phyloP scores from a whole-genome alignment of 1,140 invertebrate species.

The Mycetomoellerius zeteki region DNA sequence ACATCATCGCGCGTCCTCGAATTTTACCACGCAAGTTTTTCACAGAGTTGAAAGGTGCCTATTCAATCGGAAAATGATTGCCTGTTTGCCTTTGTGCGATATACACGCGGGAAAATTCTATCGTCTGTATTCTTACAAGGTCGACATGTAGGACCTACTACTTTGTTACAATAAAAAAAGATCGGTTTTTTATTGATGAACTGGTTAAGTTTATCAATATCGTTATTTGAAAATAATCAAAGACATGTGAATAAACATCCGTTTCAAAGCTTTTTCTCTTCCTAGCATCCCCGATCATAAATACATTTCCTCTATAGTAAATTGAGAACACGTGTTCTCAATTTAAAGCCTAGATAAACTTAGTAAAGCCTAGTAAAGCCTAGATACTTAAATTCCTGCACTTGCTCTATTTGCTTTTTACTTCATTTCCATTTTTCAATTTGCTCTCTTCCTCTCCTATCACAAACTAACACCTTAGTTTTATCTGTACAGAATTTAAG shows the following conservation, averaged over 20 bases:
- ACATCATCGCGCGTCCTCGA: conserved; percentile 34
- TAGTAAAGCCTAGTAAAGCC: too few species aligned
- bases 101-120: conserved; percentile 26
- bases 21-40: conserved; percentile 54
- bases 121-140: conserved; percentile 30
- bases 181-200: neutral
- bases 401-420: too few species aligned
- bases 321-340: neutral
- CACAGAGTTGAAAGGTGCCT: conserved; percentile 38
- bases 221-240: neutral
- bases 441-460: too few species aligned
- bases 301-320: neutral
- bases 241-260: neutral
- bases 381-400: too few species aligned
- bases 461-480: too few species aligned
- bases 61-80: conserved; percentile 45
- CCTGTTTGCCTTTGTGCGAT: conserved; percentile 29
- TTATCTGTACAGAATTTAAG: too few species aligned
- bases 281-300: neutral
- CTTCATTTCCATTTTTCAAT: too few species aligned
- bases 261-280: neutral
- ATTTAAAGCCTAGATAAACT: too few species aligned
- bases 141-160: neutral
- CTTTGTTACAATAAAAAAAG: conserved; percentile 2
- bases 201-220: neutral